Conservation (phyloP, 2,797 vertebrate genomes). For the Thripadectes ignobilis region DNA sequence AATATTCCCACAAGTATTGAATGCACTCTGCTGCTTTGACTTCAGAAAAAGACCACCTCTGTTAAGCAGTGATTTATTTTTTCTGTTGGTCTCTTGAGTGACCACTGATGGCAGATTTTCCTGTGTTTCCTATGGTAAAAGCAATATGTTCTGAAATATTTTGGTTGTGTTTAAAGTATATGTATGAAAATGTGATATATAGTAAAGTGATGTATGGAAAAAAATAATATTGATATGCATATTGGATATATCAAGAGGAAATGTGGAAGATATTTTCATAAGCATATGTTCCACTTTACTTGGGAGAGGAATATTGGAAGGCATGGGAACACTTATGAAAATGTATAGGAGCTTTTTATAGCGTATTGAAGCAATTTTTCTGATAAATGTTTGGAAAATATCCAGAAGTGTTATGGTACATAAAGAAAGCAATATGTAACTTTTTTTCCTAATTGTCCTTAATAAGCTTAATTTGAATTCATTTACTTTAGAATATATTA, state of each 20-base stretch:
- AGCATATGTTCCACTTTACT: slow-evolving; percentile 30
- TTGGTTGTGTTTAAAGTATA: slow-evolving; percentile 13
- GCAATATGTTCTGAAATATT: slow-evolving; percentile 5
- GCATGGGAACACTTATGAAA: slow-evolving; percentile 21
- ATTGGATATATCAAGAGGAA: slow-evolving; percentile 24
- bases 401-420: not conserved
- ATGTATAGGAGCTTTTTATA: slow-evolving; percentile 18
- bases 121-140: not conserved
- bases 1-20: slow-evolving; percentile 24
- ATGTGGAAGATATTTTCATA: slow-evolving; percentile 45
- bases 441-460: not conserved
- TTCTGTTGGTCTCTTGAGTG: slow-evolving; percentile 18
- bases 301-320: not conserved
- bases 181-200: slow-evolving; percentile 27
- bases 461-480: not conserved
- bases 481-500: not conserved
- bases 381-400: slow-evolving; percentile 53
- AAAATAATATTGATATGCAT: slow-evolving; percentile 32
- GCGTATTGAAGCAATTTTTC: not conserved
- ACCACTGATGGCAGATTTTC: slow-evolving; percentile 37
- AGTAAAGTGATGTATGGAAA: not conserved
- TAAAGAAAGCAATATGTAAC: not conserved
- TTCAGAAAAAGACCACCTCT: slow-evolving; percentile 54
- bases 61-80: slow-evolving; percentile 36
- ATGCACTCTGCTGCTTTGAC: not conserved